Conservation (phyloP, 2,113 vertebrate genomes). For the Oxyura jamaicensis region DNA sequence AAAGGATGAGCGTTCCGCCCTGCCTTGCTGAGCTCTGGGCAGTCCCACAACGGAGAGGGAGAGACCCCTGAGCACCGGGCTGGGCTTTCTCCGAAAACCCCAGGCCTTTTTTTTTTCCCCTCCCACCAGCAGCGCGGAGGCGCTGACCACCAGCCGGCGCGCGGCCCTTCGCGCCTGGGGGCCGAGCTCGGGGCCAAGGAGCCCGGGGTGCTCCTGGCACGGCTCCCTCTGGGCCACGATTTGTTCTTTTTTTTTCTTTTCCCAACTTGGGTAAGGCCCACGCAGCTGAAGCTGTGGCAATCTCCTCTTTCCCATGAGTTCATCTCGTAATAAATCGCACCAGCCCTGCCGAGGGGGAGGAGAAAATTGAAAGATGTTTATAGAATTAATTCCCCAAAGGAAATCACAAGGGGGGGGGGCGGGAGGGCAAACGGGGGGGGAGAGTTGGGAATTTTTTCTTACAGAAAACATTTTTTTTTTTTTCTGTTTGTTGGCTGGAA, state of each 20-base stretch:
- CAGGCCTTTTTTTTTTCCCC: neutral
- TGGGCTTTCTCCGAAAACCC: conserved; percentile 35
- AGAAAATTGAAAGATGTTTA: conserved; percentile 50
- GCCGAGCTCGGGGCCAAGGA: neutral
- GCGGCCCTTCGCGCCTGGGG: neutral
- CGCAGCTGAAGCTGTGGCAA: conserved; percentile 58
- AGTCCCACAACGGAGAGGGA: conserved; percentile 39
- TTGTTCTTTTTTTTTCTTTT: neutral
- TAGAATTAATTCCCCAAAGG: conserved; percentile 64
- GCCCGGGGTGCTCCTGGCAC: conserved; percentile 13
- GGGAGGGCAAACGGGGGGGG: conserved; percentile 13
- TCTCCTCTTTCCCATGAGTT: conserved; percentile 63
- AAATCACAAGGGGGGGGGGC: neutral
- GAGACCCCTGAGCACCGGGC: conserved; percentile 42
- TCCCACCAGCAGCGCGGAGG: neutral
- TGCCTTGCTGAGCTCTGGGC: conserved; percentile 53
- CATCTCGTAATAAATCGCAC: conserved; percentile 59
- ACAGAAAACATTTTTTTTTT: conserved; percentile 22
- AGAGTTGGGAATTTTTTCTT: conserved; percentile 35
- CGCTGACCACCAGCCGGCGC: neutral
- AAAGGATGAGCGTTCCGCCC: conserved; percentile 40
- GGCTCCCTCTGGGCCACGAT: conserved; percentile 15
- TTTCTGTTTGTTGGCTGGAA: conserved; percentile 31
- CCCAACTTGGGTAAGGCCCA: neutral
- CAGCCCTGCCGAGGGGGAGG: conserved; percentile 52